These are phyloP conservation scores for Sweltsa coloradensis DNA, from an alignment of 1,140 invertebrate species.

Conservation along the genomic window DNA sequence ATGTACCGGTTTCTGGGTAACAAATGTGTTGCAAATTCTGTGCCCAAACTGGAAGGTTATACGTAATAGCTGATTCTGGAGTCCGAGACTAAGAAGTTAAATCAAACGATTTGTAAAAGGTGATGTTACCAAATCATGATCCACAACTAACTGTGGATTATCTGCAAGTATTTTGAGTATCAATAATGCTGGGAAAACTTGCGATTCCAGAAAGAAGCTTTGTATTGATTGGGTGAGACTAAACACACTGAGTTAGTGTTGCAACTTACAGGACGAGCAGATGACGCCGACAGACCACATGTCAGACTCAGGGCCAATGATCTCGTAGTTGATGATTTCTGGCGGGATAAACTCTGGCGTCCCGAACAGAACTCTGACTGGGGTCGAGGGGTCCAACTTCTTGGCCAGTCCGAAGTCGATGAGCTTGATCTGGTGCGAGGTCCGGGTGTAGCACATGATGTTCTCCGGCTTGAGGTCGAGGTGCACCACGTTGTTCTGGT, in stretches of 20 bases:
- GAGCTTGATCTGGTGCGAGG: conserved; percentile 74
- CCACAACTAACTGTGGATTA: too few relatives aligned
- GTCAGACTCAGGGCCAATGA: conserved; percentile 70
- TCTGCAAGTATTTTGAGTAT: too few relatives aligned
- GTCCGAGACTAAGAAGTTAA: too few relatives aligned
- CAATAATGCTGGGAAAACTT: neutral
- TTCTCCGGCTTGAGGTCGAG: conserved; percentile 91
- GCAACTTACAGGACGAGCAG: conserved; percentile 76
- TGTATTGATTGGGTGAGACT: neutral
- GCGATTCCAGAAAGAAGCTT: neutral
- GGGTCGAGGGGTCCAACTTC: conserved; percentile 52
- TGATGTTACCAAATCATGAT: too few relatives aligned
- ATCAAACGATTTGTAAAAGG: too few relatives aligned
- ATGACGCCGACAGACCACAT: conserved; percentile 94
- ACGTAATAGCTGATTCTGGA: too few relatives aligned
- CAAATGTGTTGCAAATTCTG: too few relatives aligned
- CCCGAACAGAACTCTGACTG: conserved; percentile 71
- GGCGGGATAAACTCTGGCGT: conserved; percentile 91
- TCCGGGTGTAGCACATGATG: conserved; percentile 74
- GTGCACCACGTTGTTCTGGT: conserved; percentile 72
- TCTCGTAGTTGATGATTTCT: conserved; percentile 86
- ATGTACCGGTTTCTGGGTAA: too few relatives aligned
- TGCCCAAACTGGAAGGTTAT: too few relatives aligned
- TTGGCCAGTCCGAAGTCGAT: conserved; percentile 86
- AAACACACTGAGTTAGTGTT: neutral